Evolutionary conservation across 2,113 vertebrate species (phyloP), one percentile per base, ranked within the genome.

Genomic region (Microtus ochrogaster): DNA sequence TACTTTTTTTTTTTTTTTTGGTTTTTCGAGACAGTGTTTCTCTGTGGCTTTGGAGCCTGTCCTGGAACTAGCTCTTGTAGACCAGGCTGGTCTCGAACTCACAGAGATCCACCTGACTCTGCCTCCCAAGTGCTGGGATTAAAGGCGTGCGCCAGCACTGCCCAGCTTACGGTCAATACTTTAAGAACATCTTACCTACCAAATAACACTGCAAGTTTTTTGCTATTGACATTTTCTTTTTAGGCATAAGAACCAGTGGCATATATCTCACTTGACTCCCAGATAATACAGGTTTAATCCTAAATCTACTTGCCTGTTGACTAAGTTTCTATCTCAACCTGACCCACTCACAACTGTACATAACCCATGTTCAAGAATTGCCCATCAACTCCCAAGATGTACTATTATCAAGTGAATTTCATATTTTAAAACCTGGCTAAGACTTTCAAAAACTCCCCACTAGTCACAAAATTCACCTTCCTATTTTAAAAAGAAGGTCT

Each of bases 401-500:
- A 7, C 41, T 85, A 26, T 4, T 52, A 30, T 1, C 39, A 77
- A 63, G 49, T 68, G n/a, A 76, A 79, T 85, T 96, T 90, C 47
- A 91, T 70, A 26, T 58, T 52, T 0, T 72, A 63, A 90, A 92
- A n/a, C 36, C 36, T 52, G 26, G 9, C 44, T 36, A 47, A 76
- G 5, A 89, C 33, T 86, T 74, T 74, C 5, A 77, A 95, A 89
- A 33, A 52, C 9, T 2, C 21, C 11, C 44, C n/a, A 92, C 5
- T 39, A 58, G 33, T 52, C 90, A 78, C 30, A 86, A 13, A 90
- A 78, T 66, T 84, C 7, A 93, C 47, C 44, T 78, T 39, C 5
- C n/a, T 89, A 47, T 28, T 86, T 49, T 78, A 2, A 83, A 89
- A 94, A 92, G 44, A 94, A 92, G 55, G n/a, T n/a, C 41, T 47